Evolutionary conservation across 64 coral and sea anemone genomes (phyloP).

Genomic region (Actinia equina): DNA sequence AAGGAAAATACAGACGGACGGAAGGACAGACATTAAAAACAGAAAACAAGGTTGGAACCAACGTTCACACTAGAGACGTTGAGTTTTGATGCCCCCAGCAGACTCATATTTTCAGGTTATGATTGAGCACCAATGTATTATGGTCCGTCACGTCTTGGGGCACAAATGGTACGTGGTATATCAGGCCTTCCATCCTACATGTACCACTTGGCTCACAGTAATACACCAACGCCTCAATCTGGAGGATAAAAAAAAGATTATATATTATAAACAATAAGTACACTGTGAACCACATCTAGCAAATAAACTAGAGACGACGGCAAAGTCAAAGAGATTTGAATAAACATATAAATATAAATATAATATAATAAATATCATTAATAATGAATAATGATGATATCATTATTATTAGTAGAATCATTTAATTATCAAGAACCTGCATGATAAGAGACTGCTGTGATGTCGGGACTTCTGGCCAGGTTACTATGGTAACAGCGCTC

Average conservation of each 20-base stretch:
- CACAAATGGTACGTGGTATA: conserved; percentile 66
- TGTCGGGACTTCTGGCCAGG: neutral
- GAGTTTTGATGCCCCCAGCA: too few species aligned
- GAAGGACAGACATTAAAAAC: too few species aligned
- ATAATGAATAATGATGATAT: too few species aligned
- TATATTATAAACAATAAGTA: too few species aligned
- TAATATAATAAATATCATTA: too few species aligned
- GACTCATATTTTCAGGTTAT: neutral
- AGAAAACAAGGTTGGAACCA: neutral
- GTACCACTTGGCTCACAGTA: conserved; percentile 86
- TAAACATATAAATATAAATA: too few species aligned
- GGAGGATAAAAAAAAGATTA: neutral
- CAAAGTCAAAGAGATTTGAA: too few species aligned
- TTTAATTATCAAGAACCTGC: neutral
- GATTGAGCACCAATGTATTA: conserved; percentile 6
- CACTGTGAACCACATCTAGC: too few species aligned
- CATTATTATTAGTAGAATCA: too few species aligned
- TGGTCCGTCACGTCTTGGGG: neutral
- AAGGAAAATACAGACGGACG: too few species aligned
- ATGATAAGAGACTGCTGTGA: neutral
- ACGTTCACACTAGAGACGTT: too few species aligned
- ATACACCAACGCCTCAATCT: conserved; percentile 88
- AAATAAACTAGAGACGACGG: too few species aligned
- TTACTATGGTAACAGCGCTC: conserved; percentile 6
- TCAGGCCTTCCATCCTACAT: conserved; percentile 75